phyloP scores from a whole-genome alignment of 2,113 vertebrate genomes.

The Lasiurus cinereus region DNA sequence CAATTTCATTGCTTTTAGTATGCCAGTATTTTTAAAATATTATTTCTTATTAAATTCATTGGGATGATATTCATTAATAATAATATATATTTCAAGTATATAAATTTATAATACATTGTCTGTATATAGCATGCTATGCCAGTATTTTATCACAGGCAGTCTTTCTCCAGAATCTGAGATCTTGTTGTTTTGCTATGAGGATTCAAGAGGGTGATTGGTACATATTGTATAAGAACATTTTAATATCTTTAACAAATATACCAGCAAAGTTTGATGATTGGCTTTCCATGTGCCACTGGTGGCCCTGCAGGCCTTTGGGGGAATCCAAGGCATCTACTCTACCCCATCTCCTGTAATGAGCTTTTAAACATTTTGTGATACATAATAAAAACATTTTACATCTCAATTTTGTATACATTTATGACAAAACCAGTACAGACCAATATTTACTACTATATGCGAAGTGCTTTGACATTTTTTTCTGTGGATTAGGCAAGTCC shows the following conservation, averaged over 20 bases:
- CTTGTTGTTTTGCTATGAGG: neutral
- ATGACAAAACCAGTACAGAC: neutral
- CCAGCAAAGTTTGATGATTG: neutral
- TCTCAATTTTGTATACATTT: neutral
- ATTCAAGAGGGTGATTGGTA: neutral
- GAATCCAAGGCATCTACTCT: neutral
- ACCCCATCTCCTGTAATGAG: neutral
- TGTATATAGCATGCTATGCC: too few species aligned
- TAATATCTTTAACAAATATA: neutral
- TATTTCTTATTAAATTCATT: neutral
- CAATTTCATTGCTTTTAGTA: neutral
- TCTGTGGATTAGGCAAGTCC: neutral
- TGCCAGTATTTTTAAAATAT: neutral
- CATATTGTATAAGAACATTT: neutral
- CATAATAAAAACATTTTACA: neutral
- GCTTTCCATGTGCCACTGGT: neutral
- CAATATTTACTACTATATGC: neutral
- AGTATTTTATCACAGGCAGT: neutral
- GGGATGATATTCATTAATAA: neutral
- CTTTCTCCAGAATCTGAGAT: neutral
- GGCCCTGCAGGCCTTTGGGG: neutral
- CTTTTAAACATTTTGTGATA: conserved; percentile 1
- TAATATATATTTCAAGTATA: neutral
- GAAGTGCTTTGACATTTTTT: neutral
- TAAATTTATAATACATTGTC: neutral